Conservation (phyloP, 2,113 vertebrate species). For the Bambusicola thoracicus region DNA sequence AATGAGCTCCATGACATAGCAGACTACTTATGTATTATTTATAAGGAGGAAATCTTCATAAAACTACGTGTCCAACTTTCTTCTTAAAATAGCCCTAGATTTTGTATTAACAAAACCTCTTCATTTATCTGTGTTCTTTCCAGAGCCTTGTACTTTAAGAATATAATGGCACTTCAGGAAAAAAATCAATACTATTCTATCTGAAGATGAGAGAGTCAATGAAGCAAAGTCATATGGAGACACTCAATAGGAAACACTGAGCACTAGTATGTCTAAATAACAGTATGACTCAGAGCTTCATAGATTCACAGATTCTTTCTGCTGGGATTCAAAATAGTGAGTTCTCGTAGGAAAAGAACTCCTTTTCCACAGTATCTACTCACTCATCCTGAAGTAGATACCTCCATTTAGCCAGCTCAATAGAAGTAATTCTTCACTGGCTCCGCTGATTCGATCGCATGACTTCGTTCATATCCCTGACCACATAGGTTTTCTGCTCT, state of each 20-base stretch:
- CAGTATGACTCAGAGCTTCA: not conserved
- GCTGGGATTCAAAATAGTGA: not conserved
- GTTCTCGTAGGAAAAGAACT: not conserved
- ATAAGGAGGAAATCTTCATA: conserved; percentile 48
- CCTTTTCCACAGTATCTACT: not conserved
- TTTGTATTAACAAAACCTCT: conserved; percentile 30
- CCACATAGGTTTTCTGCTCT: not conserved
- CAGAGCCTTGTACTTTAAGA: conserved; percentile 26
- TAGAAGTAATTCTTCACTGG: not conserved
- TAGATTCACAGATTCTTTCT: not conserved
- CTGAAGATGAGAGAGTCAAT: conserved; percentile 5
- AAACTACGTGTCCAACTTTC: conserved; percentile 2
- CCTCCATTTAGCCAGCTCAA: not conserved
- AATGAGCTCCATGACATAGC: conserved; percentile 50
- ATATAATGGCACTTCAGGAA: conserved; percentile 38
- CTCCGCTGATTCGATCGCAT: not conserved
- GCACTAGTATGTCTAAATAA: not conserved
- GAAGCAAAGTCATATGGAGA: not conserved
- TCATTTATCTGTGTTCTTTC: conserved; percentile 41
- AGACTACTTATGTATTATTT: conserved; percentile 51
- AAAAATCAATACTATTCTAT: conserved; percentile 37
- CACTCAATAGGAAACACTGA: not conserved
- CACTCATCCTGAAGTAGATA: not conserved
- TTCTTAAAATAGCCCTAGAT: conserved; percentile 43
- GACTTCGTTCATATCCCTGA: not conserved